A percentile compares a stretch with the other conserved stretches of the same genome.
phyloP scores from a whole-genome alignment of 1,140 invertebrate genomes.

The Delia radicum region DNA sequence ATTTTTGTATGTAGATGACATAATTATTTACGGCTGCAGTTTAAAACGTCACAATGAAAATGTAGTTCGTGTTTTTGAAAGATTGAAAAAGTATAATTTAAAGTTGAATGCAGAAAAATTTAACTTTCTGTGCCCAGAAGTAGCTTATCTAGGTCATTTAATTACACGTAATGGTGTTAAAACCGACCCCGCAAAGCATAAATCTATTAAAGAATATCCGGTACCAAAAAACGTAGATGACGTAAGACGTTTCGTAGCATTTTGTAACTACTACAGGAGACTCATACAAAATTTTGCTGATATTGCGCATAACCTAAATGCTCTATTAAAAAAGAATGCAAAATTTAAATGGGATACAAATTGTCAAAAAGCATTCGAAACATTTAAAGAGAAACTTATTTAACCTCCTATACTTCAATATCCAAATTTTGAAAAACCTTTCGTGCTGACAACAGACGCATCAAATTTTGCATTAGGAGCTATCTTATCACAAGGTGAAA shows the following conservation, averaged over 20 bases:
- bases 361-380: slow-evolving; percentile 27
- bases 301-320: slow-evolving; percentile 33
- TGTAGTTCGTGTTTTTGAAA: slow-evolving; percentile 48
- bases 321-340: slow-evolving; percentile 27
- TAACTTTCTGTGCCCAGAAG: slow-evolving; percentile 32
- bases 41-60: slow-evolving; percentile 46
- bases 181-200: slow-evolving; percentile 32
- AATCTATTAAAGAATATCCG: slow-evolving; percentile 36
- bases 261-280: slow-evolving; percentile 35
- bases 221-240: slow-evolving; percentile 36
- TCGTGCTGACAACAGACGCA: slow-evolving; percentile 30
- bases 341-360: slow-evolving; percentile 25
- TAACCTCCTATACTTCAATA: slow-evolving; percentile 33
- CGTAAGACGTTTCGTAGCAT: slow-evolving; percentile 38
- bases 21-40: slow-evolving; percentile 32
- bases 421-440: slow-evolving; percentile 36
- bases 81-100: slow-evolving; percentile 40
- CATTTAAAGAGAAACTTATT: slow-evolving; percentile 29
- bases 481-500: slow-evolving; percentile 31
- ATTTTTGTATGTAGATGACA: slow-evolving; percentile 38
- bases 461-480: slow-evolving; percentile 32
- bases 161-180: slow-evolving; percentile 35
- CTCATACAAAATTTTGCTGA: slow-evolving; percentile 39
- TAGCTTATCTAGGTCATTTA: slow-evolving; percentile 37
- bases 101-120: slow-evolving; percentile 41